Evolutionary conservation across 2,113 vertebrate genomes (phyloP).

Genomic region (Notechis scutatus): DNA sequence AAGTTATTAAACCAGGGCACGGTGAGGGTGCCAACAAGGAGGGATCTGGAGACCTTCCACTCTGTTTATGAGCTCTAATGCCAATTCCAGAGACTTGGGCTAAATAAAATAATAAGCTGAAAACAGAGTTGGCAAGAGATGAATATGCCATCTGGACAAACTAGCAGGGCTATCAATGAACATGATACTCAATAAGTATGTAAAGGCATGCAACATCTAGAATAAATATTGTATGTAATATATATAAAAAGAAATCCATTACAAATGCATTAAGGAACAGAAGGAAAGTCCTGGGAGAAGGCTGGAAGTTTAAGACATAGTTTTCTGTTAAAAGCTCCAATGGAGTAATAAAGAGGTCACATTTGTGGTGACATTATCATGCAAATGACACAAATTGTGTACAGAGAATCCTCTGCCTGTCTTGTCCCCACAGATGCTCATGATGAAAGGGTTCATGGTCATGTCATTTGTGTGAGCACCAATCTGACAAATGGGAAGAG

Average conservation of each 20-base stretch:
- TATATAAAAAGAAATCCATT: background rate
- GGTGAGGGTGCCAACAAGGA: background rate
- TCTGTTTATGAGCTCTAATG: background rate
- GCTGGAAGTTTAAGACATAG: background rate
- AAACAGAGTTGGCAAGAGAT: background rate
- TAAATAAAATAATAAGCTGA: conserved; percentile 43
- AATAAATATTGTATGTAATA: background rate
- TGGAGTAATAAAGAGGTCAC: background rate
- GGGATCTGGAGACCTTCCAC: background rate
- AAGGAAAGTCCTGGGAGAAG: background rate
- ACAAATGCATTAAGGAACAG: background rate
- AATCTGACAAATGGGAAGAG: background rate
- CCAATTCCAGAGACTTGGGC: conserved; percentile 41
- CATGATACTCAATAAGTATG: background rate
- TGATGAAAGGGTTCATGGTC: background rate
- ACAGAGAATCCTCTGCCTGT: background rate
- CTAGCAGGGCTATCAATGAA: conserved; percentile 12
- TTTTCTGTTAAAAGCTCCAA: background rate
- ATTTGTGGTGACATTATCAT: background rate
- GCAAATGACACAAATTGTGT: background rate
- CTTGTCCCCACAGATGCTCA: background rate
- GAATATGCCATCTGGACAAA: conserved; percentile 22
- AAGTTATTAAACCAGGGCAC: conserved; percentile 47
- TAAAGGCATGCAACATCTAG: conserved; percentile 4
- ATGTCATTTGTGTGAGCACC: background rate